These are phyloP conservation scores for Lampropteryx suffumata DNA, from an alignment of 2,888 invertebrate species.

Conservation along the genomic window DNA sequence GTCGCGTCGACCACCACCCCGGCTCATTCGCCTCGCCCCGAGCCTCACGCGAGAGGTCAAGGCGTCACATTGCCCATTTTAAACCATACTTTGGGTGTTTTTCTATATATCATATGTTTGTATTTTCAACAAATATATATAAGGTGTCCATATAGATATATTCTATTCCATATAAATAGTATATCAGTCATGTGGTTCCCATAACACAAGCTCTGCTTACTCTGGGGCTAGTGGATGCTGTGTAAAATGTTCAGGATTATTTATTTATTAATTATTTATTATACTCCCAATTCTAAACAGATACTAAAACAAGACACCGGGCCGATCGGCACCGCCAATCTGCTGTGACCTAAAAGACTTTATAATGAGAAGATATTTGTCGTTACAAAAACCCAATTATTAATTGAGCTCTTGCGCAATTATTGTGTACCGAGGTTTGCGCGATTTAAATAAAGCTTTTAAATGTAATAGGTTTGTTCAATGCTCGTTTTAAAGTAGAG, in stretches of 20 bases:
- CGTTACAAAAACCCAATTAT: slow-evolving; percentile 28
- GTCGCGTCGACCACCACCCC: neutral
- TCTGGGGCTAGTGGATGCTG: too few species aligned
- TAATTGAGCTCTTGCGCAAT: slow-evolving; percentile 20
- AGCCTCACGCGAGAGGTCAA: slow-evolving; percentile 59
- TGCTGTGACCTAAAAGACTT: slow-evolving; percentile 30
- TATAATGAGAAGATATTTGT: slow-evolving; percentile 32
- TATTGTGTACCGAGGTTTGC: slow-evolving; percentile 16
- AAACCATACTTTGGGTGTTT: too few species aligned
- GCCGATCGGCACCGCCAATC: neutral
- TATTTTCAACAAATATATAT: too few species aligned
- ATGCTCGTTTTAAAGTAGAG: slow-evolving; percentile 17
- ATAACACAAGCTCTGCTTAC: too few species aligned
- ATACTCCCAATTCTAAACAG: too few species aligned
- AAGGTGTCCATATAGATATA: too few species aligned
- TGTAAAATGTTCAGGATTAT: too few species aligned
- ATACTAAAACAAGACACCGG: too few species aligned
- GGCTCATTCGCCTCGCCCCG: slow-evolving; percentile 32
- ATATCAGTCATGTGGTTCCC: too few species aligned
- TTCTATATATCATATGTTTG: slow-evolving; percentile 39
- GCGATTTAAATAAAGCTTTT: slow-evolving; percentile 22
- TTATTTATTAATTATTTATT: too few species aligned
- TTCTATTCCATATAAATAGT: too few species aligned
- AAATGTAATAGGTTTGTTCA: slow-evolving; percentile 17
- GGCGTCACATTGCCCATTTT: slow-evolving; percentile 50